Evolutionary conservation across 2,888 invertebrate genomes (phyloP).

Genomic region (Oligia latruncula): DNA sequence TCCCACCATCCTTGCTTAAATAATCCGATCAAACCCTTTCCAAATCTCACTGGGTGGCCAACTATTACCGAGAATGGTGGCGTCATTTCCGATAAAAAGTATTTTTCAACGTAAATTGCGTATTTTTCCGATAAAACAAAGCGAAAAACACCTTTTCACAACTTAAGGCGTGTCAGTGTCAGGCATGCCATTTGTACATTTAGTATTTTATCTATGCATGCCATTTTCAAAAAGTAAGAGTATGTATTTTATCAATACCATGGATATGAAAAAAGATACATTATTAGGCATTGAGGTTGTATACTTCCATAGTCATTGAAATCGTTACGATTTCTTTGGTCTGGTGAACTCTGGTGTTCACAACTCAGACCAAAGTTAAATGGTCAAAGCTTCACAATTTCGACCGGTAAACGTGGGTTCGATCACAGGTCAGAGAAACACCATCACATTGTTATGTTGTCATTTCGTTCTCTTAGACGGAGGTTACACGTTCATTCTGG

Average conservation of each 20-base stretch:
- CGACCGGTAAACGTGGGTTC: not conserved
- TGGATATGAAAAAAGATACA: not conserved
- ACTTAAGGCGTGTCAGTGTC: not conserved
- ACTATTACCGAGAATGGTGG: slow-evolving; percentile 72
- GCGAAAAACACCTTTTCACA: not conserved
- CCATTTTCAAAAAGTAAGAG: too few species aligned
- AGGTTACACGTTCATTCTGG: too few species aligned
- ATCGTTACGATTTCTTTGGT: not conserved
- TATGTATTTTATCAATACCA: not conserved
- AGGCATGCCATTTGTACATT: not conserved
- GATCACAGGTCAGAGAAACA: not conserved
- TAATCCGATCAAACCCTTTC: slow-evolving; percentile 74
- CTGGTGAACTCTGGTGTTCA: not conserved
- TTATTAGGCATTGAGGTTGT: not conserved
- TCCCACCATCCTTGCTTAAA: slow-evolving; percentile 90
- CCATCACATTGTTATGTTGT: not conserved
- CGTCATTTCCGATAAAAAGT: slow-evolving; percentile 62
- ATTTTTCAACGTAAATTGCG: not conserved
- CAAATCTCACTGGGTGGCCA: slow-evolving; percentile 78
- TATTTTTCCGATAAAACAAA: not conserved
- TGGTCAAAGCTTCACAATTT: not conserved
- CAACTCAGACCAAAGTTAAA: not conserved
- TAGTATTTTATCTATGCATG: too few species aligned
- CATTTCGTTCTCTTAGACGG: not conserved
- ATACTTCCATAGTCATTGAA: not conserved